Percentiles rank a stretch among this genome's conserved stretches.
Evolutionary conservation across 2,797 vertebrate genomes (phyloP).

Genomic region (Danio albolineatus): DNA sequence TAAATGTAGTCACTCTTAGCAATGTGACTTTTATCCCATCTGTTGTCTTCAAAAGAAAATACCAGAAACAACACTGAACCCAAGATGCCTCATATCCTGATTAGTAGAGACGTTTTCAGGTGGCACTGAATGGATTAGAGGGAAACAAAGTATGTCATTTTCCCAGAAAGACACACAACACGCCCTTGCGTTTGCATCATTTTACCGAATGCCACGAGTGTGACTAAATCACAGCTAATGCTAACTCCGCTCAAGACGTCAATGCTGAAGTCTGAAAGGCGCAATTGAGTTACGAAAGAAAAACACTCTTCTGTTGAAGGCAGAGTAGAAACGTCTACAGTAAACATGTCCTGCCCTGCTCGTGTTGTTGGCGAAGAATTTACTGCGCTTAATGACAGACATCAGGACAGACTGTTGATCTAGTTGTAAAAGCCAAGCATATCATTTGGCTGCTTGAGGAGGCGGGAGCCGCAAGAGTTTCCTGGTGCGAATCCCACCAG

Average conservation of each 20-base stretch:
- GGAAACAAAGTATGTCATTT: not conserved
- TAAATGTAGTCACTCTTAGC: too few species aligned
- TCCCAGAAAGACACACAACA: conserved; percentile 13
- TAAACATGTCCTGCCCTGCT: conserved; percentile 36
- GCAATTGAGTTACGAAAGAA: not conserved
- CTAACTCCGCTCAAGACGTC: not conserved
- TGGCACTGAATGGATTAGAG: conserved; percentile 13
- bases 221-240: conserved; percentile 1
- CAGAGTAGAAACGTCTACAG: conserved; percentile 14
- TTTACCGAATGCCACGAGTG: not conserved
- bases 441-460: conserved; percentile 39
- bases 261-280: not conserved
- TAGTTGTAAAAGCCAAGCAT: conserved; percentile 31
- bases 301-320: not conserved
- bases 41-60: not conserved
- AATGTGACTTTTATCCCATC: not conserved
- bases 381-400: conserved; percentile 19
- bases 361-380: conserved; percentile 6
- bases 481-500: conserved; percentile 34
- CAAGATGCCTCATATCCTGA: conserved; percentile 13
- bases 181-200: not conserved
- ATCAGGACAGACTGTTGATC: conserved; percentile 9
- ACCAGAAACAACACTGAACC: not conserved
- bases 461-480: conserved; percentile 1
- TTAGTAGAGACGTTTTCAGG: conserved; percentile 10